phyloP scores from a whole-genome alignment of 2,113 vertebrate genomes.

The Poeciliopsis turrubarensis region DNA sequence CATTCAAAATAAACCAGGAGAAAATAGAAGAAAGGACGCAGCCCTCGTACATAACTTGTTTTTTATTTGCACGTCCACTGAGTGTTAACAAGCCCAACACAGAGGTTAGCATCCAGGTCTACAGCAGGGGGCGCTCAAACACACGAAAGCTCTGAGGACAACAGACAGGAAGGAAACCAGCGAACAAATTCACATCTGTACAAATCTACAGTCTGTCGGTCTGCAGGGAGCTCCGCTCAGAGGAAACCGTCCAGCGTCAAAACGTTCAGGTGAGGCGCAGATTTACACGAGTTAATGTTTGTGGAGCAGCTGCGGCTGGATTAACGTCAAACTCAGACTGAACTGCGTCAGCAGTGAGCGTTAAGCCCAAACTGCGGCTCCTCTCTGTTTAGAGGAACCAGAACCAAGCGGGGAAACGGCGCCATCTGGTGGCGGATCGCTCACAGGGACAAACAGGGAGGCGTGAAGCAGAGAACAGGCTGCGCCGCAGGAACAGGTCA shows the following conservation, averaged over 20 bases:
- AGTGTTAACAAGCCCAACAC: conserved; percentile 86
- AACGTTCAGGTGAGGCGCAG: conserved; percentile 2
- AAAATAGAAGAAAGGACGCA: not conserved
- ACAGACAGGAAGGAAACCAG: conserved; percentile 49
- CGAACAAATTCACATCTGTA: conserved; percentile 55
- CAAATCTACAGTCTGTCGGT: conserved; percentile 52
- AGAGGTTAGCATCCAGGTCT: conserved; percentile 85
- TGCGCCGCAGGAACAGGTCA: not conserved
- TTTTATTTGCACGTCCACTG: conserved; percentile 89
- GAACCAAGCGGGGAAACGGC: conserved; percentile 1
- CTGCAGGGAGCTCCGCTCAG: not conserved
- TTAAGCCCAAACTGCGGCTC: not conserved
- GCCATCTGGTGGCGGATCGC: conserved; percentile 21
- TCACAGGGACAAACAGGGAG: not conserved
- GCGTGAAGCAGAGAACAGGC: conserved; percentile 1
- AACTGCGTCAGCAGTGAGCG: conserved; percentile 6
- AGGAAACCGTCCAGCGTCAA: not conserved
- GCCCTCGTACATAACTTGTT: conserved; percentile 79
- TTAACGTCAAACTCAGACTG: conserved; percentile 6
- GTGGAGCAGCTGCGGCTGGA: conserved; percentile 16
- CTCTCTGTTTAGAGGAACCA: not conserved
- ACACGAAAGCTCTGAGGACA: conserved; percentile 60
- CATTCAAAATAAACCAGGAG: too few relatives aligned
- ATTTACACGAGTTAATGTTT: not conserved
- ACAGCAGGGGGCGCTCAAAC: conserved; percentile 71